Conservation (phyloP, 2,113 vertebrate species). For the Todiramphus saurophagus region DNA sequence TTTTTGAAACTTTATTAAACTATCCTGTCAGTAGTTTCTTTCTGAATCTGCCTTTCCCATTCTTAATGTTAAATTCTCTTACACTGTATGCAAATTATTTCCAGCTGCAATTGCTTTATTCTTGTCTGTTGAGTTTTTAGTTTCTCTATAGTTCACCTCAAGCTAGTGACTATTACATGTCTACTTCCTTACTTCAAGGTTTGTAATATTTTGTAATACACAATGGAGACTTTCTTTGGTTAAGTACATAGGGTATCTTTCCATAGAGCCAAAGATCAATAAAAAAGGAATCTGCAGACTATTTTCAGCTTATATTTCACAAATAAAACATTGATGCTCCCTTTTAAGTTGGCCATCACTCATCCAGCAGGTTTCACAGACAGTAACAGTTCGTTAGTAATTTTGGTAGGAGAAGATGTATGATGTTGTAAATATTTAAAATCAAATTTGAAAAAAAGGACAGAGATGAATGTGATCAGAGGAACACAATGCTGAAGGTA, state of each 20-base stretch:
- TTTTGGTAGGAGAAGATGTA: slow-evolving; percentile 97
- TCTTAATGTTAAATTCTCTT: background rate
- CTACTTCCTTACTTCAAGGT: slow-evolving; percentile 3
- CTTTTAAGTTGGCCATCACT: slow-evolving; percentile 95
- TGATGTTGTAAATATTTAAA: slow-evolving; percentile 99
- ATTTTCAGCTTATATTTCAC: slow-evolving; percentile 90
- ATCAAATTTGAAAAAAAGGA: slow-evolving; percentile 99
- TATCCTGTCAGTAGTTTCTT: background rate
- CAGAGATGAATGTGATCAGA: slow-evolving; percentile 92
- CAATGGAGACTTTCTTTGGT: slow-evolving; percentile 42
- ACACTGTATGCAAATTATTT: background rate
- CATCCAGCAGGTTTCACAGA: slow-evolving; percentile 91
- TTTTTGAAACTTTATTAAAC: background rate
- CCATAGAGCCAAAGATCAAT: slow-evolving; percentile 62
- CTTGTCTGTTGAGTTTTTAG: background rate
- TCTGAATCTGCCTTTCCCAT: background rate
- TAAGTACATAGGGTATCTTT: slow-evolving; percentile 42
- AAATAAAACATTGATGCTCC: slow-evolving; percentile 99
- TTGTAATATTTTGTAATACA: slow-evolving; percentile 59
- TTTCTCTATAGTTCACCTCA: background rate
- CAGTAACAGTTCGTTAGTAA: slow-evolving; percentile 98
- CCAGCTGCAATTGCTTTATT: background rate
- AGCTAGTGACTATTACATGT: background rate
- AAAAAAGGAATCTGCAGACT: slow-evolving; percentile 73
- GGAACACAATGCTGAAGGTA: slow-evolving; percentile 76